Evolutionary conservation across 2,113 vertebrate genomes (phyloP).

Genomic region (Esox niger): DNA sequence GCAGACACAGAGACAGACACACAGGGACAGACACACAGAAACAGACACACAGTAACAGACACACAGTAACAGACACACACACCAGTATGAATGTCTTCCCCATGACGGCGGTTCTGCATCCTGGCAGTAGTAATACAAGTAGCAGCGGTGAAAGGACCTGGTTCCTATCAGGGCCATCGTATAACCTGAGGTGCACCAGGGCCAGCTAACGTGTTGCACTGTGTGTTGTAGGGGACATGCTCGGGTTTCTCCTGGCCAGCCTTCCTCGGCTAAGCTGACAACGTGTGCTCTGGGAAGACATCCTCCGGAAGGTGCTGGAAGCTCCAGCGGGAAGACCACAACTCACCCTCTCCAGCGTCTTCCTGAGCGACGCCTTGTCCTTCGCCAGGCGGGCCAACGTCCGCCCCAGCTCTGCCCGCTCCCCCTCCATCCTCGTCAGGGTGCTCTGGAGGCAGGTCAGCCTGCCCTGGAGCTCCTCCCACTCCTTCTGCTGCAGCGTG

Average conservation of each 20-base stretch:
- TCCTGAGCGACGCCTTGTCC: slow-evolving; percentile 68
- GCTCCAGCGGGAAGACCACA: not conserved
- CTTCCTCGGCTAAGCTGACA: no score
- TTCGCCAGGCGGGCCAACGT: slow-evolving; percentile 58
- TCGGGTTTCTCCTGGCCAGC: no score
- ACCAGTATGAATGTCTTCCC: not conserved
- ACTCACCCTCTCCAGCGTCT: slow-evolving; percentile 71
- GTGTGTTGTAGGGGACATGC: no score
- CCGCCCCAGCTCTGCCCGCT: slow-evolving; percentile 62
- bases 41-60: slow-evolving; percentile 14
- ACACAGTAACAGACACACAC: not conserved
- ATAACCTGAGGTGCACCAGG: no score
- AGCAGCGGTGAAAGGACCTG: slow-evolving; percentile 31
- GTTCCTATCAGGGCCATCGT: slow-evolving; percentile 37
- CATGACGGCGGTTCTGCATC: slow-evolving; percentile 1
- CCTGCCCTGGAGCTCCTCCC: slow-evolving; percentile 54
- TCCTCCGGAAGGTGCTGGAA: no score
- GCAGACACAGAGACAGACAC: not conserved
- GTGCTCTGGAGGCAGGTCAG: slow-evolving; percentile 50
- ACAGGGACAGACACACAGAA: slow-evolving; percentile 3
- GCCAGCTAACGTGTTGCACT: no score
- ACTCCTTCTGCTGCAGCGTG: slow-evolving; percentile 54
- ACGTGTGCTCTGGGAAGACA: not conserved
- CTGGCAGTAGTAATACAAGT: slow-evolving; percentile 40
- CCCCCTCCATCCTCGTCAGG: slow-evolving; percentile 59